Base-by-base conservation (phyloP, 2,113 vertebrate genomes). In the Tichodroma muraria region DNA sequence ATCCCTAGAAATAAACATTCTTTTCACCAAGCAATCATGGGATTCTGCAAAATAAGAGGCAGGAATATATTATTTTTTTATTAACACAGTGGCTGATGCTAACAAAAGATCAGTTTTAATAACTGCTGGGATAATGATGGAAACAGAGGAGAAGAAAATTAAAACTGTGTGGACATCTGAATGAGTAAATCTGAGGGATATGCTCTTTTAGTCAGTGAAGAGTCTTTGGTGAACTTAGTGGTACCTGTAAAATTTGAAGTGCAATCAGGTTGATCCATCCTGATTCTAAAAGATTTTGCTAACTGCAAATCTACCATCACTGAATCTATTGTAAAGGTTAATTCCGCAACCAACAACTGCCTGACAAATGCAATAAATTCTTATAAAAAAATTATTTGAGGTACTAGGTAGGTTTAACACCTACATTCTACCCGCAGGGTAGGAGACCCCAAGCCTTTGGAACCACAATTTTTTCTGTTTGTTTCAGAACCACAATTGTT, bases 401-500 rank as follows among this genome's bases (percentile, higher is more conserved):
- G 5, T 19, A 33, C 0, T 3, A 50, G 3, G 6, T 37, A 17
- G 7, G 2, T 80, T 85, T 89, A 82, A 16, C 28, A 24, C 15
- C 7, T 9, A 4, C 4, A 25, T 52, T 81, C 25, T 63, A 47
- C 22, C 21, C 44, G 42, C 13, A 33, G 8, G 18, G 13, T n/a
- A 77, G 38, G 28, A 45, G 49, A 85, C 20, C 13, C 35, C 21
- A 77, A 77, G 38, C 7, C 10, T 37, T 84, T 60, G 30, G 10
- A 19, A 83, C 8, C 2, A 49, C 3, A 12, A 1, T 25, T 75
- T 40, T n/a, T n/a, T n/a, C n/a, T n/a, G n/a, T n/a, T n/a, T n/a
- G n/a, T n/a, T n/a, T n/a, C n/a, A n/a, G n/a, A 20, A 83, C 8
- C 2, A 49, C 3, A 12, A 1, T 25, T 75, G 3, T n/a, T n/a